phyloP scores from a whole-genome alignment of 2,888 invertebrate genomes.

The Ligdia adustata region DNA sequence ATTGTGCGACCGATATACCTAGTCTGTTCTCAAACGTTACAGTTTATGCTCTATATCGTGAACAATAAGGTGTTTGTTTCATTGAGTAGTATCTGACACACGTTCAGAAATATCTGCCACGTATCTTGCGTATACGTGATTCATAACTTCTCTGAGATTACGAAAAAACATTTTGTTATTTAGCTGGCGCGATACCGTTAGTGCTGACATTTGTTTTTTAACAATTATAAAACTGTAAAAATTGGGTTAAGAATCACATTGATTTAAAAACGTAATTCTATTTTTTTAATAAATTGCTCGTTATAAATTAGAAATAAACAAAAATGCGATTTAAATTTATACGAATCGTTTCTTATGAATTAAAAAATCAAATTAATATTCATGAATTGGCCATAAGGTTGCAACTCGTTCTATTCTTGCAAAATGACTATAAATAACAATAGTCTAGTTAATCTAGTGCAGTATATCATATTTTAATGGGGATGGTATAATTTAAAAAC shows the following conservation, averaged over 20 bases:
- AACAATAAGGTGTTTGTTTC: slow-evolving; percentile 44
- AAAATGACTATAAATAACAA: slow-evolving; percentile 4
- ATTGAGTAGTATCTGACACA: slow-evolving; percentile 31
- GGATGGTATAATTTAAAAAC: neutral
- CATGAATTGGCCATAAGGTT: slow-evolving; percentile 12
- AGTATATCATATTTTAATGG: slow-evolving; percentile 14
- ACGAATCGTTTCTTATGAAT: slow-evolving; percentile 19
- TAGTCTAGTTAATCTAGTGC: slow-evolving; percentile 5
- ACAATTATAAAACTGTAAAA: slow-evolving; percentile 18
- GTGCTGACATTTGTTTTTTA: slow-evolving; percentile 32
- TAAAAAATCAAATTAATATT: slow-evolving; percentile 23
- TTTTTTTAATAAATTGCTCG: slow-evolving; percentile 6
- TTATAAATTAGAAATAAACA: slow-evolving; percentile 16
- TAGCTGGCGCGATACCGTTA: slow-evolving; percentile 44
- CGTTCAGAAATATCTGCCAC: slow-evolving; percentile 38
- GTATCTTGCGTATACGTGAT: slow-evolving; percentile 45
- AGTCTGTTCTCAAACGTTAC: slow-evolving; percentile 33
- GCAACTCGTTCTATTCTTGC: slow-evolving; percentile 15
- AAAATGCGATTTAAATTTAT: slow-evolving; percentile 8
- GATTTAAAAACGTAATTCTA: no score
- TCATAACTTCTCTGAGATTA: slow-evolving; percentile 50
- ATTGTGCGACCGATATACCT: slow-evolving; percentile 67
- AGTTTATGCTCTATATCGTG: slow-evolving; percentile 40
- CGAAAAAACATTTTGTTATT: slow-evolving; percentile 40
- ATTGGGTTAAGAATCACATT: slow-evolving; percentile 15